phyloP scores from a whole-genome alignment of 2,888 invertebrate species.

The Luperina testacea region DNA sequence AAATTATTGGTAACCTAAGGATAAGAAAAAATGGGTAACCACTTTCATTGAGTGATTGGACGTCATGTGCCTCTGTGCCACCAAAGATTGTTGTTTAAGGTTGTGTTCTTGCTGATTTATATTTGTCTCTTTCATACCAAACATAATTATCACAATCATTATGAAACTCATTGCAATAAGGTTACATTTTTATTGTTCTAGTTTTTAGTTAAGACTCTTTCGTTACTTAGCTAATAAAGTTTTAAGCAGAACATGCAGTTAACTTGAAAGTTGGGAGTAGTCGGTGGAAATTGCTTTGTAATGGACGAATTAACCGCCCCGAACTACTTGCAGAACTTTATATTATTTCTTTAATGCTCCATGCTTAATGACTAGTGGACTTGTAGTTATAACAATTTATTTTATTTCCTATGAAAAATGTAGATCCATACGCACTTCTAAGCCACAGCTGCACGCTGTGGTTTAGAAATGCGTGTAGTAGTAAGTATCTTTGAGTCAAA shows the following conservation, averaged over 20 bases:
- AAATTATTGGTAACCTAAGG: too few relatives aligned
- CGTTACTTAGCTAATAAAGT: constrained; percentile 47
- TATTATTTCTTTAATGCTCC: constrained; percentile 28
- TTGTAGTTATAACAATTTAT: neutral
- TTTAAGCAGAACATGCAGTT: constrained; percentile 48
- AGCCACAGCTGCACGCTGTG: neutral
- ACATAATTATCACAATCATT: neutral
- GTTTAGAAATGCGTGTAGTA: neutral
- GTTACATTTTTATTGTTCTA: constrained; percentile 12
- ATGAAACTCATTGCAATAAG: neutral
- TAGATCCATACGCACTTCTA: neutral
- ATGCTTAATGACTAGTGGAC: neutral
- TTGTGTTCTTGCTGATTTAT: too few relatives aligned
- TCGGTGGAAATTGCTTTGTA: constrained; percentile 50
- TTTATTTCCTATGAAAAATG: neutral
- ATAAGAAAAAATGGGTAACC: too few relatives aligned
- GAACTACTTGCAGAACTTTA: constrained; percentile 18
- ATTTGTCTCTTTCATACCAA: neutral
- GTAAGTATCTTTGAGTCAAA: too few relatives aligned
- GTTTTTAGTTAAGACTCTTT: constrained; percentile 12
- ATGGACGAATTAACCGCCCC: constrained; percentile 37
- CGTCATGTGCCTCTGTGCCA: neutral
- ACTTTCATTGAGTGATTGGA: neutral
- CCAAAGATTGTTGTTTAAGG: too few relatives aligned
- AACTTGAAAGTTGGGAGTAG: constrained; percentile 41